phyloP scores from a whole-genome alignment of 2,888 invertebrate genomes.

The Limnephilus auricula region DNA sequence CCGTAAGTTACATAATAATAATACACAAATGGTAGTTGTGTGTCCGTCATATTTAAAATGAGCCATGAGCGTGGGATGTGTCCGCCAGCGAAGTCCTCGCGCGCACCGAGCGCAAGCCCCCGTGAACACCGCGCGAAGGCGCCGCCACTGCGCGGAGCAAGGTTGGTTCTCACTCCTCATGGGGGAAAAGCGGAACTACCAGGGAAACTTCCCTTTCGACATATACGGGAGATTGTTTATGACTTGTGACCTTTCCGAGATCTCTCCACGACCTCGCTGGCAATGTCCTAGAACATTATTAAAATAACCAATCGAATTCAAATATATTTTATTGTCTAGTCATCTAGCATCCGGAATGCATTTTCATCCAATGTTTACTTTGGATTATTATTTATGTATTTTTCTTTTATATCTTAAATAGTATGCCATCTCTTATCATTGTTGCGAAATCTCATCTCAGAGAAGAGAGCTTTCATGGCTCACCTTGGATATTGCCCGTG shows the following conservation, averaged over 20 bases:
- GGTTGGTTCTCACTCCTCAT: conserved; percentile 69
- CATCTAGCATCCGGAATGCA: background rate
- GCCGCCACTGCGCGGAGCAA: conserved; percentile 80
- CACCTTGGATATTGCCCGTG: background rate
- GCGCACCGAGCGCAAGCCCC: conserved; percentile 23
- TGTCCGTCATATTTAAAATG: conserved; percentile 56
- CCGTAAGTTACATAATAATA: background rate
- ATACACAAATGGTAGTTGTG: conserved; percentile 3
- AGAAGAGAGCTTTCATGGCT: background rate
- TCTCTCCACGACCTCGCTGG: background rate
- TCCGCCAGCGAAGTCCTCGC: conserved; percentile 55
- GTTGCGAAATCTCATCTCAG: background rate
- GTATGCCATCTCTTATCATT: background rate
- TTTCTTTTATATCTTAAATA: background rate
- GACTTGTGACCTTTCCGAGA: background rate
- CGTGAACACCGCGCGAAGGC: conserved; percentile 73
- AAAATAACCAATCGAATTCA: background rate
- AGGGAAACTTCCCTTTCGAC: conserved; percentile 3
- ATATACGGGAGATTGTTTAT: background rate
- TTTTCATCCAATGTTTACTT: too few relatives aligned
- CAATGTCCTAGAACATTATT: background rate
- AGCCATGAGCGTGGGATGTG: conserved; percentile 66
- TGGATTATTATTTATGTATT: too few relatives aligned
- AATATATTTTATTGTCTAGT: background rate
- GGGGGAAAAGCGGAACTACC: conserved; percentile 25